phyloP scores from a whole-genome alignment of 2,797 vertebrate genomes.

The Brachymystax lenok region DNA sequence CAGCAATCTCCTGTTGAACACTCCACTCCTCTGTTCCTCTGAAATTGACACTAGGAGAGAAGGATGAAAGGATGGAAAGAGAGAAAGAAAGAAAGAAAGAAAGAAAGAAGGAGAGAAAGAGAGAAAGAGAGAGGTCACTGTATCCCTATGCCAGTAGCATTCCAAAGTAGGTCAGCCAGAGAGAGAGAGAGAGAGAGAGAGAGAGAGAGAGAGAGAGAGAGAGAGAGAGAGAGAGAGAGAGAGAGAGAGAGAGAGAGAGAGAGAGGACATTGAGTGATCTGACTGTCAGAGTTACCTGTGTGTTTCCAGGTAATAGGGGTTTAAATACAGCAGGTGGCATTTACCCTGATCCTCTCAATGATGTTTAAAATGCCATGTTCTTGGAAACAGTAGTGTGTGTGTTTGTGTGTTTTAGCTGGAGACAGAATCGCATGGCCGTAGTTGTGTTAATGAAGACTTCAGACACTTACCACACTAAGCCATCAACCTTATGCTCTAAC shows the following conservation, averaged over 20 bases:
- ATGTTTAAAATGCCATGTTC: neutral
- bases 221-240: too few species aligned
- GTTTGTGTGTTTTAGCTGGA: neutral
- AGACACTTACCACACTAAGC: slow-evolving; percentile 15
- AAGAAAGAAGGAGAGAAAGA: slow-evolving; percentile 29
- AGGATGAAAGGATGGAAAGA: neutral
- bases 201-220: too few species aligned
- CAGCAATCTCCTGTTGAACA: slow-evolving; percentile 53
- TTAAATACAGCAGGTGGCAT: slow-evolving; percentile 61
- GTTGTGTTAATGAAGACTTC: slow-evolving; percentile 3
- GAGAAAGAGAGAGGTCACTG: slow-evolving; percentile 25
- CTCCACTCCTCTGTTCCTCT: slow-evolving; percentile 31
- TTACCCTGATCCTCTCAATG: slow-evolving; percentile 64
- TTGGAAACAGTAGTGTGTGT: slow-evolving; percentile 13
- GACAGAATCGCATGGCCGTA: neutral
- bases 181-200: too few species aligned
- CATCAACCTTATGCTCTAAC: neutral
- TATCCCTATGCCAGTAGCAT: too few species aligned
- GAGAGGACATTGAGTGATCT: slow-evolving; percentile 19
- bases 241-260: slow-evolving; percentile 13
- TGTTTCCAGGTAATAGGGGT: slow-evolving; percentile 56
- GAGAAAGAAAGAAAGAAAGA: neutral
- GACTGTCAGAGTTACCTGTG: neutral
- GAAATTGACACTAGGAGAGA: slow-evolving; percentile 40
- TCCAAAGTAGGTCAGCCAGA: too few species aligned